Evolutionary conservation across 1,140 invertebrate genomes (phyloP).

Genomic region (Drosophila guanche): DNA sequence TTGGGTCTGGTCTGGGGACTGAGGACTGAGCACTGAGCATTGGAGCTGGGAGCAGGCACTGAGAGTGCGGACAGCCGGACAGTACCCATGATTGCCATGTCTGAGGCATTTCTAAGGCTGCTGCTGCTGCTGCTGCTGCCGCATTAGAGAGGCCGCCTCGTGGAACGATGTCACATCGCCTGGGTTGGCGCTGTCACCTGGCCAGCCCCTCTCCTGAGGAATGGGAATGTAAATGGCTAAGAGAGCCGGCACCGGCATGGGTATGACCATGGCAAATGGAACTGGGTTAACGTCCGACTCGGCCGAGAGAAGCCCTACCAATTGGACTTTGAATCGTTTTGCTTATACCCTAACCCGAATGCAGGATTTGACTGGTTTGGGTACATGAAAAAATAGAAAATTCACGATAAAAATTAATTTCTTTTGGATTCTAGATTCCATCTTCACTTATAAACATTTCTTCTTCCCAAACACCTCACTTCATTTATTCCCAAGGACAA

Average conservation of each 20-base stretch:
- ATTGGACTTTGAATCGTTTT: constrained; percentile 28
- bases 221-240: background rate
- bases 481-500: constrained; percentile 42
- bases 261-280: constrained; percentile 47
- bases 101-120: constrained; percentile 68
- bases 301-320: constrained; percentile 56
- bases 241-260: constrained; percentile 1
- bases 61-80: constrained; percentile 16
- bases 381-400: no score
- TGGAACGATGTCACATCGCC: constrained; percentile 41
- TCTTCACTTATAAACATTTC: background rate
- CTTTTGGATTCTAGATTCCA: no score
- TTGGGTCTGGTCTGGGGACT: constrained; percentile 11
- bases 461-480: background rate
- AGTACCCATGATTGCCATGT: constrained; percentile 40
- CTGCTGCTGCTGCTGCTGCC: constrained; percentile 50
- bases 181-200: background rate
- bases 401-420: no score
- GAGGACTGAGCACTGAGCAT: background rate
- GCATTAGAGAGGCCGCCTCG: constrained; percentile 54
- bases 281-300: constrained; percentile 67
- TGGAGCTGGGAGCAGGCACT: constrained; percentile 29
- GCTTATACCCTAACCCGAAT: constrained; percentile 9
- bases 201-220: background rate
- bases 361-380: constrained; percentile 5